Evolutionary conservation across 2,113 vertebrate species (phyloP).

Genomic region (Elgaria multicarinata): DNA sequence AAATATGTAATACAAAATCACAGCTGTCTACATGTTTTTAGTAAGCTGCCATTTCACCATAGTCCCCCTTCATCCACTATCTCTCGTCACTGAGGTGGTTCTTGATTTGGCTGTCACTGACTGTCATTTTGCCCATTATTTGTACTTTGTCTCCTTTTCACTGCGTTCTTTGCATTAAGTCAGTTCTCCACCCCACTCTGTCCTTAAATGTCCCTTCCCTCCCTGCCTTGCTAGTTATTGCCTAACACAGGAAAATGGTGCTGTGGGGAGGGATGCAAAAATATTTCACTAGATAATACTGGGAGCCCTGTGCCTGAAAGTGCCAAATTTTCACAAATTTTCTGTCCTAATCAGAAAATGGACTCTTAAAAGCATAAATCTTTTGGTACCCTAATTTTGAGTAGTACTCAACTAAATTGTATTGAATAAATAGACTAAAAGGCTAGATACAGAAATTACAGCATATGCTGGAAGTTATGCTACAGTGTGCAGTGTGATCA

Average conservation of each 20-base stretch:
- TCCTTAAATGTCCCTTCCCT: constrained; percentile 1
- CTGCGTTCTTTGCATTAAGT: not conserved
- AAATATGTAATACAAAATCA: not conserved
- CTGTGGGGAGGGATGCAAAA: not conserved
- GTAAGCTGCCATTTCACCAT: not conserved
- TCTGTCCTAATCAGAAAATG: not conserved
- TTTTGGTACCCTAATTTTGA: not conserved
- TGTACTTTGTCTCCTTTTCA: constrained; percentile 1
- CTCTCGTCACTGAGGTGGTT: constrained; percentile 4
- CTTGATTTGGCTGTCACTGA: constrained; percentile 8
- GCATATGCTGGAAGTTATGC: not conserved
- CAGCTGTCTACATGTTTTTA: not conserved
- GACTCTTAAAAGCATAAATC: not conserved
- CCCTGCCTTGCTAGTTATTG: not conserved
- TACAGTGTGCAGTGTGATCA: not conserved
- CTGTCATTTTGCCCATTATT: constrained; percentile 21
- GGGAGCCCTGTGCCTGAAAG: not conserved
- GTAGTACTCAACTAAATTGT: not conserved
- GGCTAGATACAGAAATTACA: not conserved
- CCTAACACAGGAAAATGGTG: not conserved
- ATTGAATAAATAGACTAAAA: not conserved
- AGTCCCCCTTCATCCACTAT: not conserved
- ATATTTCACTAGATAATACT: not conserved
- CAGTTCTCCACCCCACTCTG: not conserved
- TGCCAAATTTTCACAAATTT: not conserved